Evolutionary conservation across 2,113 vertebrate species (phyloP).

Genomic region (Rhagologus leucostigma): DNA sequence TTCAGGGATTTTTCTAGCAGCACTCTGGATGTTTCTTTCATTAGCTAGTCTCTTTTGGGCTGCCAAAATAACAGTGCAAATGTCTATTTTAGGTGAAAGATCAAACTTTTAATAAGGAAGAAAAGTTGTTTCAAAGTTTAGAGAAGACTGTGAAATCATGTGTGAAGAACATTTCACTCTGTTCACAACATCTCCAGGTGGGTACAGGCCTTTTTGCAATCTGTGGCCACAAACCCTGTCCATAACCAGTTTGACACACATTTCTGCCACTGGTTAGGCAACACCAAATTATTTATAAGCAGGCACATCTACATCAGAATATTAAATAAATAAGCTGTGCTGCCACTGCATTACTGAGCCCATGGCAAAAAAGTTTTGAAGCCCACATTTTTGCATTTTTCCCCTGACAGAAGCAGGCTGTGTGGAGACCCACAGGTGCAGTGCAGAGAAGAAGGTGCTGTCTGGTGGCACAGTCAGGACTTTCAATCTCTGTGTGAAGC

Average conservation of each 20-base stretch:
- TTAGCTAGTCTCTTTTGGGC: neutral
- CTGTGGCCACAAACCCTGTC: neutral
- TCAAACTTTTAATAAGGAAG: constrained; percentile 87
- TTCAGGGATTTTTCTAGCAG: neutral
- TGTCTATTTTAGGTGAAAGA: constrained; percentile 86
- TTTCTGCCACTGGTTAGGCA: neutral
- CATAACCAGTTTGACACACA: neutral
- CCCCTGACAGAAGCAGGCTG: neutral
- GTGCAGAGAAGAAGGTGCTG: neutral
- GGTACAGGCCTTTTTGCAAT: neutral
- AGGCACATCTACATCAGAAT: neutral
- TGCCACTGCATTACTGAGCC: neutral
- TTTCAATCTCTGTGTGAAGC: neutral
- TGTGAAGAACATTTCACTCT: constrained; percentile 83
- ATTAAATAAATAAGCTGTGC: neutral
- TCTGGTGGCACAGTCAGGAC: neutral
- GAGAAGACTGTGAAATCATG: constrained; percentile 89
- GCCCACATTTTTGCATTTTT: neutral
- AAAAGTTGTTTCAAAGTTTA: constrained; percentile 88
- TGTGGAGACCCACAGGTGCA: neutral
- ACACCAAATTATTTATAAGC: neutral
- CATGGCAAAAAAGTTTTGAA: neutral
- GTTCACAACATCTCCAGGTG: constrained; percentile 83
- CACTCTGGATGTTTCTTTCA: neutral
- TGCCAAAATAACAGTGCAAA: neutral